A percentile compares a stretch with the other conserved stretches of the same genome.
Conservation (phyloP, 2,888 invertebrate genomes). For the Yponomeuta cagnagella region DNA sequence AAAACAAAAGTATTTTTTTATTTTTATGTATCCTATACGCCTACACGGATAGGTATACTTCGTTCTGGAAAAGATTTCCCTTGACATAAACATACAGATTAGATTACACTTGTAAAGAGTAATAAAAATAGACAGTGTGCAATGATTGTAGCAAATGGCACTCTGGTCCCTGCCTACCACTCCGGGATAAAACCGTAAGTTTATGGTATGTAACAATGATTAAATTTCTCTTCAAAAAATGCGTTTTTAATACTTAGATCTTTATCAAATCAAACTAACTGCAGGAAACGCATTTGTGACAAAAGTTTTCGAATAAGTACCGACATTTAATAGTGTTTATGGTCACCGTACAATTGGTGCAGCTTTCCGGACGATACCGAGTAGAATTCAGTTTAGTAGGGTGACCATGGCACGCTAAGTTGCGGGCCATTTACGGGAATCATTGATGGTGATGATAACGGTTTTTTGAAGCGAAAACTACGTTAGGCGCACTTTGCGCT, state of each 20-base stretch:
- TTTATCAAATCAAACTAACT: background rate
- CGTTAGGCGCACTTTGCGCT: too few relatives aligned
- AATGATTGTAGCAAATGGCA: too few relatives aligned
- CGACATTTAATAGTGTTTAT: background rate
- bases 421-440: background rate
- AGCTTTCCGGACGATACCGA: background rate
- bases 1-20: too few relatives aligned
- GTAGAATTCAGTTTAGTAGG: slow-evolving; percentile 14
- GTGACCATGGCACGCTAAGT: slow-evolving; percentile 14
- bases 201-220: background rate
- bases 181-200: background rate
- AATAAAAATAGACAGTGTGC: too few relatives aligned
- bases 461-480: too few relatives aligned
- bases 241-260: background rate
- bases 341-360: background rate
- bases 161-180: too few relatives aligned
- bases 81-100: too few relatives aligned
- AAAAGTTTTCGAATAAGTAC: background rate
- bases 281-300: background rate
- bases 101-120: too few relatives aligned
- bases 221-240: background rate
- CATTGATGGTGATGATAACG: background rate
- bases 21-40: too few relatives aligned
- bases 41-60: too few relatives aligned
- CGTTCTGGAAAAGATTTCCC: too few relatives aligned